phyloP scores from a whole-genome alignment of 2,888 invertebrate genomes.

The Philhelius pedissequus region DNA sequence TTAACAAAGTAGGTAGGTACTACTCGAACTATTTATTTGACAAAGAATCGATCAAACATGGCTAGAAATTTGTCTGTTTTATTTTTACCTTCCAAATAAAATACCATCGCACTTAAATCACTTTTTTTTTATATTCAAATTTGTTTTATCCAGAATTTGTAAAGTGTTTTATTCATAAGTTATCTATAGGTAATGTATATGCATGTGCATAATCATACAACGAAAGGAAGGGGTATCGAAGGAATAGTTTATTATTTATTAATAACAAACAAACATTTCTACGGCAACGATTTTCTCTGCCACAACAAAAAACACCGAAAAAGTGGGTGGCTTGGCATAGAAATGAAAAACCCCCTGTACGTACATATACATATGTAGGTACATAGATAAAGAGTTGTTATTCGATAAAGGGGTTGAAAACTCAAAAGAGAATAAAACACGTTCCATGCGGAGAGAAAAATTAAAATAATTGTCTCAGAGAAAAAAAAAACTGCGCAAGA shows the following conservation, averaged over 20 bases:
- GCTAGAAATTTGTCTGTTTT: neutral
- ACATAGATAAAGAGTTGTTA: neutral
- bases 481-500: constrained; percentile 16
- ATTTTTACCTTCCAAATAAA: constrained; percentile 19
- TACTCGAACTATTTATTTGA: neutral
- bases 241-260: constrained; percentile 63
- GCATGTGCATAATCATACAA: neutral
- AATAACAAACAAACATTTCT: constrained; percentile 63
- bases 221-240: neutral
- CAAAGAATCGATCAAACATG: constrained; percentile 61
- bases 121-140: constrained; percentile 44
- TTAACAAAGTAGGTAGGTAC: too few species aligned
- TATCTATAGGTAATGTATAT: neutral
- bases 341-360: neutral
- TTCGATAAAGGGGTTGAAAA: neutral
- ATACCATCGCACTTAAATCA: constrained; percentile 56
- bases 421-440: neutral
- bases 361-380: too few species aligned
- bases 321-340: neutral
- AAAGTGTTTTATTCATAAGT: constrained; percentile 18
- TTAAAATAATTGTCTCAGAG: neutral
- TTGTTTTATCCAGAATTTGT: constrained; percentile 34
- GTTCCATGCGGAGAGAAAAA: neutral
- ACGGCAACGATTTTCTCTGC: constrained; percentile 52
- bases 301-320: constrained; percentile 44